These are phyloP conservation scores for Aegypius monachus DNA, from an alignment of 2,113 vertebrate genomes.

Conservation along the genomic window DNA sequence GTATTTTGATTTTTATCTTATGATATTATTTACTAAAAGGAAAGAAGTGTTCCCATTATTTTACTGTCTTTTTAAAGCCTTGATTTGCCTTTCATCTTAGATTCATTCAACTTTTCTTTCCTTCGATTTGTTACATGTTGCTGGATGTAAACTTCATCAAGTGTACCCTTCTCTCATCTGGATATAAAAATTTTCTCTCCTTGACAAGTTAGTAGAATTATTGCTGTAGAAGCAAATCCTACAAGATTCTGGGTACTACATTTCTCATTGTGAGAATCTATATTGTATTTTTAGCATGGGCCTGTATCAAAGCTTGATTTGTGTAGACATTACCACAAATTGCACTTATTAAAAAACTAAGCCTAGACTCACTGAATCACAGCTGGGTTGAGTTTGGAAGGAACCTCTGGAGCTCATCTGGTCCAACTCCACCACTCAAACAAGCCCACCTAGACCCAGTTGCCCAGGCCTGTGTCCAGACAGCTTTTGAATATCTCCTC, in stretches of 20 bases:
- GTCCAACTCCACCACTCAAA: not conserved
- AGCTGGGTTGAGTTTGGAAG: not conserved
- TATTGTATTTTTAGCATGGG: not conserved
- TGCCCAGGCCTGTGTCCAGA: not conserved
- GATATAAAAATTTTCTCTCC: not conserved
- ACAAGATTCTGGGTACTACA: not conserved
- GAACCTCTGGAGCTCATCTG: not conserved
- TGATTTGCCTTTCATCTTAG: not conserved
- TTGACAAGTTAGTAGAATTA: not conserved
- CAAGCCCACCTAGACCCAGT: not conserved
- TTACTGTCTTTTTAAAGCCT: not conserved
- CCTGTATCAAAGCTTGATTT: not conserved
- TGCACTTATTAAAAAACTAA: not conserved
- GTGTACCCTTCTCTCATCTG: not conserved
- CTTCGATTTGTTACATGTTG: not conserved
- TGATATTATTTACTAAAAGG: not conserved
- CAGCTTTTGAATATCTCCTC: not conserved
- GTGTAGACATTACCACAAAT: not conserved
- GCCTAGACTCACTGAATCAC: not conserved
- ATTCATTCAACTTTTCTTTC: not conserved
- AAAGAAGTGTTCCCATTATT: not conserved
- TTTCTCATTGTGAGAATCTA: not conserved
- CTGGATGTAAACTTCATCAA: not conserved
- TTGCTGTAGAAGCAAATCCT: not conserved
- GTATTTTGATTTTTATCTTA: not conserved